Conservation (phyloP, 2,113 vertebrate species). For the Eupsittula cactorum region DNA sequence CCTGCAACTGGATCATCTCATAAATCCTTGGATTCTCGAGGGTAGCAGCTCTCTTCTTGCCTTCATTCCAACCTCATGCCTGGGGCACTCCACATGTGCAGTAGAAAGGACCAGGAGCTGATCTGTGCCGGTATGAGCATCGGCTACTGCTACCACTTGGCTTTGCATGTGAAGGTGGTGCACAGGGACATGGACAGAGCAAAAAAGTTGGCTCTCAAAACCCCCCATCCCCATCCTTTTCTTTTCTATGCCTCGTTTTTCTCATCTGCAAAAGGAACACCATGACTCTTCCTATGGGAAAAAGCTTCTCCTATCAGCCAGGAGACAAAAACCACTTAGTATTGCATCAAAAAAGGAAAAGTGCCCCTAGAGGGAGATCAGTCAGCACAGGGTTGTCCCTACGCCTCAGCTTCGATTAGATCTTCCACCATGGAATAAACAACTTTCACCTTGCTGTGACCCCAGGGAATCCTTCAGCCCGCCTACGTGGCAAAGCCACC, state of each 20-base stretch:
- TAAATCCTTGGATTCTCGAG: neutral
- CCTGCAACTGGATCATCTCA: neutral
- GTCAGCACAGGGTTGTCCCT: neutral
- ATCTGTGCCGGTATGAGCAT: neutral
- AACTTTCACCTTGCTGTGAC: slow-evolving; percentile 49
- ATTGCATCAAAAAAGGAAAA: neutral
- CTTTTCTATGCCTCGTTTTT: neutral
- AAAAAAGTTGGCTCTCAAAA: neutral
- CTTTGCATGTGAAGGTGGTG: neutral
- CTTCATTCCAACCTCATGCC: neutral
- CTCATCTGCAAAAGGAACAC: neutral
- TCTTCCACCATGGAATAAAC: neutral
- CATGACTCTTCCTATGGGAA: rapidly evolving
- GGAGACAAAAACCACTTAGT: neutral
- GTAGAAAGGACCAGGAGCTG: neutral
- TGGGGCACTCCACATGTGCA: neutral
- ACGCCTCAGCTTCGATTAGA: neutral
- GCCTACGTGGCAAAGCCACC: neutral
- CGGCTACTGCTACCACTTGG: neutral
- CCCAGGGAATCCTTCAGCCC: neutral
- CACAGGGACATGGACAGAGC: rapidly evolving
- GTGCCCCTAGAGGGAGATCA: slow-evolving; percentile 30
- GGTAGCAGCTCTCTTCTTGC: neutral
- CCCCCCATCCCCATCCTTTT: neutral
- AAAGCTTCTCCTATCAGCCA: neutral